These are phyloP conservation scores for Drosophila subobscura DNA, from an alignment of 1,140 invertebrate genomes.

Conservation along the genomic window DNA sequence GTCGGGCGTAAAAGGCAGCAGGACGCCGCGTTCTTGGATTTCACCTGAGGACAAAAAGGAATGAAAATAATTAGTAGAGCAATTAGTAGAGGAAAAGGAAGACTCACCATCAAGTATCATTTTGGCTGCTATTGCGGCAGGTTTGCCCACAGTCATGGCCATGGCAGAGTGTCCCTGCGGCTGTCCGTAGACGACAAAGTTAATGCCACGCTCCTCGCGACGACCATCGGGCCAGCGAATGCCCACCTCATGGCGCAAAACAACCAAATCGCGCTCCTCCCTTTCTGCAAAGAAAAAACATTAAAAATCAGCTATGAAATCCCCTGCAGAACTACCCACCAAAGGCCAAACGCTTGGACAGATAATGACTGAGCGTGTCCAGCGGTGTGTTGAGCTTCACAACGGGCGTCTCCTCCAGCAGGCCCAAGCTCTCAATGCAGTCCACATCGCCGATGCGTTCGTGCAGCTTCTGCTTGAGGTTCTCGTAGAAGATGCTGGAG, in stretches of 20 bases:
- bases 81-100: constrained; percentile 76
- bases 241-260: constrained; percentile 96
- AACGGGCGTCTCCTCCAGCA: constrained; percentile 93
- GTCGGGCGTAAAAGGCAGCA: constrained; percentile 94
- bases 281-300: constrained; percentile 79
- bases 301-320: not conserved
- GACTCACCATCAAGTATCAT: constrained; percentile 95
- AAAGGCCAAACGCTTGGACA: constrained; percentile 93
- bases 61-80: not conserved
- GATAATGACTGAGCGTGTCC: constrained; percentile 95
- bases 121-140: constrained; percentile 97
- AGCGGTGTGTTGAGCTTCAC: constrained; percentile 94
- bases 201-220: constrained; percentile 93
- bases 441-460: constrained; percentile 91
- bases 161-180: constrained; percentile 95
- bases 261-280: constrained; percentile 96
- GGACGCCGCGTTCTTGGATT: constrained; percentile 96
- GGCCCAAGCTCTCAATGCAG: constrained; percentile 92
- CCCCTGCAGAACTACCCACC: constrained; percentile 84
- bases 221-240: constrained; percentile 95
- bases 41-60: constrained; percentile 88
- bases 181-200: constrained; percentile 97
- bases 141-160: constrained; percentile 98
- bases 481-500: constrained; percentile 95
- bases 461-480: constrained; percentile 91